Evolutionary conservation across 2,888 invertebrate genomes (phyloP), one percentile per base, ranked within the genome.

Genomic region (Abrostola tripartita): DNA sequence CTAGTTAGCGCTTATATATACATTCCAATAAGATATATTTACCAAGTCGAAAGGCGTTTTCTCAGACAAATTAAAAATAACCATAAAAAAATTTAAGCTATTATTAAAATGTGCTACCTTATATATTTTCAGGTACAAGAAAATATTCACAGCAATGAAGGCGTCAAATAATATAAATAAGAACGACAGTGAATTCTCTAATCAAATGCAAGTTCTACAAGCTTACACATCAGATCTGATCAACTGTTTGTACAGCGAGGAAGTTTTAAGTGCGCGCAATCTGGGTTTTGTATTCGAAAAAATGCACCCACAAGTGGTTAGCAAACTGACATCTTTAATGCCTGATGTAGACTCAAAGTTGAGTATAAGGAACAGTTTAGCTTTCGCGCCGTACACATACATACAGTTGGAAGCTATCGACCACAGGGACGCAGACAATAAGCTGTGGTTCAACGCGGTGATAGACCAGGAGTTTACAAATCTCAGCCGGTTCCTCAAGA

Each of bases 361-460:
- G 1, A 92, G 92, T 74, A 75, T 94, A 42, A 78, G 89, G 41
- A 92, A 92, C 55, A 91, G 92, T 65, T 65, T 92, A 58, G 94
- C 94, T 0, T 89, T 95, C 55, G 88, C 90, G 0, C 86, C 91
- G 0, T 90, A 92, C 68, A 92, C 90, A 0, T 90, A 88, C 50
- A 69, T 85, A 58, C 76, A 82, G 7, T 47, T 89, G 0, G 82
- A 82, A 10, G 82, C 71, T 0, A 65, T 84, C 0, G 84, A 90
- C 8, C 66, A 79, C 1, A 78, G 73, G 5, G 85, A 88, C 7
- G 82, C 81, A 0, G 87, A 86, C 42, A 91, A 90, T 58, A 87
- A 85, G 56, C 47, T 89, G 4, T 88, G 87, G 84, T 90, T 90
- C 38, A 77, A 88, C 2, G 75, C 80, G 0, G 81, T 88, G 6